Base-by-base conservation (phyloP, 2,888 invertebrate genomes). In the Timema podura region DNA sequence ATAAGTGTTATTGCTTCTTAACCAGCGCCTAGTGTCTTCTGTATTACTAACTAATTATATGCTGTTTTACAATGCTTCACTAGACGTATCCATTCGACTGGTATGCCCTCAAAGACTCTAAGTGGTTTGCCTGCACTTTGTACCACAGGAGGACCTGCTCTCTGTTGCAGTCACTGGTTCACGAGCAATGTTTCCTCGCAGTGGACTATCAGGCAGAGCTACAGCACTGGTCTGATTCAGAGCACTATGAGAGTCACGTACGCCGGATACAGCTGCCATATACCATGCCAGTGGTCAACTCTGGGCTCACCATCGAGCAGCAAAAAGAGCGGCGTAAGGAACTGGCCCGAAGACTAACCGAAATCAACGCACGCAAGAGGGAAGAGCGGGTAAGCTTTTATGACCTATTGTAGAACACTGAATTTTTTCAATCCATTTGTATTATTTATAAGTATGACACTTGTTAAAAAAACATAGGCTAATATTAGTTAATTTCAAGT, bases 301-400 rank as follows among this genome's bases (percentile, higher is more conserved):
- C 89, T 6, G 85, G 86, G n/a, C 81, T 90, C 70, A 89, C 89
- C 73, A 88, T 88, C 68, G 94, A 94, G 78, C 93, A 93, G 77
- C 94, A 93, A 80, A 91, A 91, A 77, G 95, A 96, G 79, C 86
- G 93, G 72, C 89, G 95, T 75, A 89, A 91, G 70, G 96, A 96
- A 79, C 86, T 96, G 79, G 93, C 95, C 0, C 85, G 89, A 59
- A 85, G 96, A 45, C 82, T 96, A 68, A 87, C 93, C 66, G 96
- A 96, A 82, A 92, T 96, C 68, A 96, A 96, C 80, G 93, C 94
- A 0, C 87, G 93, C 67, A 92, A 95, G 79, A 84, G 96, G 74
- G 92, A 93, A 77, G 95, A 96, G 79, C 89, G 92, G 78, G 87
- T 87, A 77, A 75, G 75, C 48, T 64, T 46, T 64, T 9, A 67